Conservation (phyloP, 2,797 vertebrate species). For the Thaleichthys pacificus region DNA sequence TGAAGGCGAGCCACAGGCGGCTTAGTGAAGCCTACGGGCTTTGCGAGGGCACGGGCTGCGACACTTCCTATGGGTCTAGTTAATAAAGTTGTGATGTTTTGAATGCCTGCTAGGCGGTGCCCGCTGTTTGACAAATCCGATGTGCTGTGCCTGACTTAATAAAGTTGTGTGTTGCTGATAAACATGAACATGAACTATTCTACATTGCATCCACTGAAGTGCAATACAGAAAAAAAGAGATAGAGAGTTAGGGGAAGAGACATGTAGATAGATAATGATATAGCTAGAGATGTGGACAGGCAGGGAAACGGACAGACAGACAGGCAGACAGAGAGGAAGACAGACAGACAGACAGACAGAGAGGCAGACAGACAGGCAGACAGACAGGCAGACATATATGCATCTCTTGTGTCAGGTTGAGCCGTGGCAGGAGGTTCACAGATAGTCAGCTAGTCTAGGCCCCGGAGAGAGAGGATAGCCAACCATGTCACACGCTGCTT, state of each 20-base stretch:
- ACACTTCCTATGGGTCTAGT: no score
- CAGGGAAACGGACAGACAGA: no score
- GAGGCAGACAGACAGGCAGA: constrained; percentile 27
- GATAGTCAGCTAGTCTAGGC: constrained; percentile 68
- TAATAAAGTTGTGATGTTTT: no score
- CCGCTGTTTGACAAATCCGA: no score
- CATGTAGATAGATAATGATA: constrained; percentile 21
- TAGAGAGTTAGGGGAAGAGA: no score
- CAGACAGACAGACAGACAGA: constrained; percentile 19
- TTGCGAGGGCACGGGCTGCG: no score
- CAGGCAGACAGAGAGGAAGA: no score
- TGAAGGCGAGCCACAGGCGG: no score
- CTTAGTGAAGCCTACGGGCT: no score
- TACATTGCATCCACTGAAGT: background rate
- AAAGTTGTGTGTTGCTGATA: constrained; percentile 61
- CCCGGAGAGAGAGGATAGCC: constrained; percentile 57
- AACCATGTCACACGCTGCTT: constrained; percentile 64
- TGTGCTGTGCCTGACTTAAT: constrained; percentile 56
- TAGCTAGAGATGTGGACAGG: no score
- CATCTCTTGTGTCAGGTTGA: constrained; percentile 64
- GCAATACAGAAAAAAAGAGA: no score
- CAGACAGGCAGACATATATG: constrained; percentile 71
- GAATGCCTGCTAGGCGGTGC: no score
- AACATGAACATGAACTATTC: background rate
- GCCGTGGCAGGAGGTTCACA: constrained; percentile 68